phyloP scores from a whole-genome alignment of 2,113 vertebrate genomes.

The Meleagris gallopavo region DNA sequence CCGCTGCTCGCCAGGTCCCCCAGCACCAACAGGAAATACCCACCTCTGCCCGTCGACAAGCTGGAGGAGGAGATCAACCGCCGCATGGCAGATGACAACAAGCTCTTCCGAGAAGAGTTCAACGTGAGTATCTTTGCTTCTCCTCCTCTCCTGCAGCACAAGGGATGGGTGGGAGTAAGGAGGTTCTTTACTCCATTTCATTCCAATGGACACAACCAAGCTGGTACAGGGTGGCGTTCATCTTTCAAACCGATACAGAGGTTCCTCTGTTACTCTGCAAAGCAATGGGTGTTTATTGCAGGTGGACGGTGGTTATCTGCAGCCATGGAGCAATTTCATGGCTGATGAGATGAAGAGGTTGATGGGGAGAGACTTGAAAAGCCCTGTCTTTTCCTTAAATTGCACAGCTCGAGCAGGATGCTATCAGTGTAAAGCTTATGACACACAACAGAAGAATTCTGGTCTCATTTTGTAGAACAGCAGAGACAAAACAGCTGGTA shows the following conservation, averaged over 20 bases:
- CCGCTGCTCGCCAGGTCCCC: constrained; percentile 95
- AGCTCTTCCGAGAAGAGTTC: constrained; percentile 97
- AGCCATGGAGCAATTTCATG: background rate
- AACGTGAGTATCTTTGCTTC: constrained; percentile 83
- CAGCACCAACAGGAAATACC: constrained; percentile 98
- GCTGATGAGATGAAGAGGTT: background rate
- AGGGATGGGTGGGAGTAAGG: background rate
- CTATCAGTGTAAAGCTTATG: rapidly evolving
- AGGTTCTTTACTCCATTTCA: too few species aligned
- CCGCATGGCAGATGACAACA: constrained; percentile 98
- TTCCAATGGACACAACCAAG: background rate
- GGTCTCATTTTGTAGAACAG: background rate
- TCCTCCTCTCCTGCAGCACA: background rate
- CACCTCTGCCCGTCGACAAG: constrained; percentile 93
- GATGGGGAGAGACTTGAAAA: background rate
- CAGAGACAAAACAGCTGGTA: background rate
- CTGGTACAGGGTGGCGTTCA: too few species aligned
- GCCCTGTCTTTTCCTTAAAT: background rate
- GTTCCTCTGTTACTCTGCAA: background rate
- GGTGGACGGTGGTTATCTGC: background rate
- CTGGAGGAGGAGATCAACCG: constrained; percentile 98
- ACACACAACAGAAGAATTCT: rapidly evolving
- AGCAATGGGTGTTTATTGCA: background rate
- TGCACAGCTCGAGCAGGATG: background rate
- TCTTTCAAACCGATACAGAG: background rate